phyloP scores from a whole-genome alignment of 2,888 invertebrate genomes.

The Notocelia uddmanniana region DNA sequence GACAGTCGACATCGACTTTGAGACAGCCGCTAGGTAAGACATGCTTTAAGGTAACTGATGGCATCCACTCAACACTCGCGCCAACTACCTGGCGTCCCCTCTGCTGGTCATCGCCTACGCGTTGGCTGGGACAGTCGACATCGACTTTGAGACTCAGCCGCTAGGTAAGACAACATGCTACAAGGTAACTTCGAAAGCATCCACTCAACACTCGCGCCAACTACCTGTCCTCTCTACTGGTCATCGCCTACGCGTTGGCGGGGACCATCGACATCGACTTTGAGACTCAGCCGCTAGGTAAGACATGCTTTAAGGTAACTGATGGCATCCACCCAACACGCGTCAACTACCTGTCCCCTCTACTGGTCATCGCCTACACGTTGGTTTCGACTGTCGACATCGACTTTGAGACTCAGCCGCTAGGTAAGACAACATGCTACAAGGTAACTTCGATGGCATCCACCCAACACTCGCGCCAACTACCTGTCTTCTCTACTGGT shows the following conservation, averaged over 20 bases:
- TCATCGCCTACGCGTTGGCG: slow-evolving; percentile 98
- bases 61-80: slow-evolving; percentile 98
- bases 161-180: slow-evolving; percentile 86
- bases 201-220: slow-evolving; percentile 99
- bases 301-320: slow-evolving; percentile 6
- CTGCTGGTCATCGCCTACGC: slow-evolving; percentile 98
- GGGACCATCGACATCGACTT: slow-evolving; percentile 95
- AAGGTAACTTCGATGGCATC: slow-evolving; percentile 98
- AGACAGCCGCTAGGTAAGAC: slow-evolving; percentile 91
- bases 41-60: too few relatives aligned
- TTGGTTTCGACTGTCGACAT: slow-evolving; percentile 97
- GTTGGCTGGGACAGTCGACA: slow-evolving; percentile 96
- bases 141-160: slow-evolving; percentile 97
- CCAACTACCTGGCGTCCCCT: slow-evolving; percentile 99
- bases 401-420: slow-evolving; percentile 96
- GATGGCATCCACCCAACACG: slow-evolving; percentile 97
- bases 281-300: slow-evolving; percentile 91
- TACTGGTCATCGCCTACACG: slow-evolving; percentile 98
- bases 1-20: slow-evolving; percentile 92
- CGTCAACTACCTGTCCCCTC: slow-evolving; percentile 98
- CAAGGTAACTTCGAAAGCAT: slow-evolving; percentile 98
- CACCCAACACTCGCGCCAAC: slow-evolving; percentile 99
- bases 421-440: slow-evolving; percentile 85
- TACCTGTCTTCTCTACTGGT: slow-evolving; percentile 94
- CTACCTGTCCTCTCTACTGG: slow-evolving; percentile 92